Percentiles rank a stretch among this genome's conserved stretches.
These are phyloP conservation scores for Kryptolebias ocellatus DNA, from an alignment of 2,797 vertebrate species.

Conservation along the genomic window DNA sequence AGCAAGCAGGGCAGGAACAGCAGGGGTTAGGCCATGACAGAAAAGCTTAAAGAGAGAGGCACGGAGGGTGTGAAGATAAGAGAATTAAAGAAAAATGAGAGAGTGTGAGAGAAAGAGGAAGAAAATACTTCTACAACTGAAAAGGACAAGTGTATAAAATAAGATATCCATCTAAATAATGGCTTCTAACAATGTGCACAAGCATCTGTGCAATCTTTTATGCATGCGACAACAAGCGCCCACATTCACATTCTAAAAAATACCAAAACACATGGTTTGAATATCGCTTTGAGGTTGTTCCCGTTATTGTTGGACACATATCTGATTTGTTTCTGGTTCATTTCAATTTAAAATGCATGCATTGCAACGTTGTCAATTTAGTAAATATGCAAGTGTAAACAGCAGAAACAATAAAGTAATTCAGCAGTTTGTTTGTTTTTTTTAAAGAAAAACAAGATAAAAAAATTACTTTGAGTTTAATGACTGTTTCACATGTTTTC, in stretches of 20 bases:
- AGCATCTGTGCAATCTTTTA: not conserved
- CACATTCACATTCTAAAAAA: conserved; percentile 1
- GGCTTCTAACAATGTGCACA: conserved; percentile 10
- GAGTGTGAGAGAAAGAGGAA: not conserved
- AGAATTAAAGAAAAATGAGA: conserved; percentile 11
- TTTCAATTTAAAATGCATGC: not conserved
- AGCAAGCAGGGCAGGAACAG: conserved; percentile 14
- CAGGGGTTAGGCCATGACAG: conserved; percentile 12
- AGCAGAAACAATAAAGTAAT: not conserved
- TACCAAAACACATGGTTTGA: not conserved
- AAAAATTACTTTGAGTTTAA: not conserved
- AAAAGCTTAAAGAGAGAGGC: conserved; percentile 2
- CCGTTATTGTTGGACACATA: not conserved
- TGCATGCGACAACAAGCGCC: conserved; percentile 10
- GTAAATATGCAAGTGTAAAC: not conserved
- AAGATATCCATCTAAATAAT: conserved; percentile 24
- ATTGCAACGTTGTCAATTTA: not conserved
- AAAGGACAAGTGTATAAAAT: conserved; percentile 38
- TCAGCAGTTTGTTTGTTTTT: not conserved
- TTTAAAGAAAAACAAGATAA: no score
- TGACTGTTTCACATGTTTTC: conserved; percentile 1
- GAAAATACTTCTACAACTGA: not conserved
- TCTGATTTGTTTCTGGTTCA: not conserved
- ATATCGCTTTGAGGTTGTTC: not conserved
- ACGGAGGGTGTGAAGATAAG: conserved; percentile 5